phyloP scores from a whole-genome alignment of 2,888 invertebrate genomes.

The Brenthis ino region DNA sequence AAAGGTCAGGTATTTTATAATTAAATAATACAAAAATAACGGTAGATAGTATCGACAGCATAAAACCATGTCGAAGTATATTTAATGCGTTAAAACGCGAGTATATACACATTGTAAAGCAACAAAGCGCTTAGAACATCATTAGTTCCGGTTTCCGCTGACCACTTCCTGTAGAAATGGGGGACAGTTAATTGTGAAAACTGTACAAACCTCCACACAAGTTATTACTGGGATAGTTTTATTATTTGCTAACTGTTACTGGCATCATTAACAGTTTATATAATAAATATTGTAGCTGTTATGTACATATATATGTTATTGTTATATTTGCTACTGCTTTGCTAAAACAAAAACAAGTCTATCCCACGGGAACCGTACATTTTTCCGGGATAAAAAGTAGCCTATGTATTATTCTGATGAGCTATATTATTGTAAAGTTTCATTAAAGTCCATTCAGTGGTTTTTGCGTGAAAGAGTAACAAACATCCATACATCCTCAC shows the following conservation, averaged over 20 bases:
- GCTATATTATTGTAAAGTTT: too few species aligned
- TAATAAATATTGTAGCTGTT: too few species aligned
- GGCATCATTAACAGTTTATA: too few species aligned
- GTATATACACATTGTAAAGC: neutral
- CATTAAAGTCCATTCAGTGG: too few species aligned
- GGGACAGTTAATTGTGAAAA: constrained; percentile 24
- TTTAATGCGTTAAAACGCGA: neutral
- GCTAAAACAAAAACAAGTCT: too few species aligned
- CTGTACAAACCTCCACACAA: constrained; percentile 4
- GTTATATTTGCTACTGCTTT: too few species aligned
- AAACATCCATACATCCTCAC: neutral
- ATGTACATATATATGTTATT: too few species aligned
- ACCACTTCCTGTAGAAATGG: constrained; percentile 36
- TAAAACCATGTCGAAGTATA: constrained; percentile 9
- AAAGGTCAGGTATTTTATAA: neutral
- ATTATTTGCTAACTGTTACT: too few species aligned
- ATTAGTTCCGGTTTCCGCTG: constrained; percentile 40
- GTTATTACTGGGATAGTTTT: neutral
- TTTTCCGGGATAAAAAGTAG: too few species aligned
- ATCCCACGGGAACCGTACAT: too few species aligned
- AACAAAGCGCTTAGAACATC: constrained; percentile 17
- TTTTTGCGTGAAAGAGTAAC: neutral
- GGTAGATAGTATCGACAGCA: neutral
- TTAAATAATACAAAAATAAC: neutral
- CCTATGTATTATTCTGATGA: too few species aligned